Conservation (phyloP, 2,113 vertebrate species). For the Dascyllus trimaculatus region DNA sequence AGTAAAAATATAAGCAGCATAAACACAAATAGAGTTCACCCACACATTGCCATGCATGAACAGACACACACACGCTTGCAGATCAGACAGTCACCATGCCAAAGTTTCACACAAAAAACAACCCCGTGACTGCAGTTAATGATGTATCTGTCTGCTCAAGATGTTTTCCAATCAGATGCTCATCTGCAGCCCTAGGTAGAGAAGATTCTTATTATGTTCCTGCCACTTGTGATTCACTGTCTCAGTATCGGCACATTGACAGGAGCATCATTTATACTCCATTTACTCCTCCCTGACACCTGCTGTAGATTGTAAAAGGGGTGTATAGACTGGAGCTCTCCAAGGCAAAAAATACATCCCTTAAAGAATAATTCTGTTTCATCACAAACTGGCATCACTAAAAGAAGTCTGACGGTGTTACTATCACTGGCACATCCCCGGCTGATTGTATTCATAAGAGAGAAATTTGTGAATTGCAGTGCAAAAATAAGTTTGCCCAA, state of each 20-base stretch:
- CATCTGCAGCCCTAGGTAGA: constrained; percentile 34
- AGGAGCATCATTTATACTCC: constrained; percentile 44
- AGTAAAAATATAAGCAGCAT: background rate
- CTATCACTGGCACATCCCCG: background rate
- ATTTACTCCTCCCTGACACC: constrained; percentile 10
- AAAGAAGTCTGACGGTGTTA: background rate
- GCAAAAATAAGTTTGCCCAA: background rate
- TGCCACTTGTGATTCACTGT: constrained; percentile 40
- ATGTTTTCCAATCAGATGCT: constrained; percentile 41
- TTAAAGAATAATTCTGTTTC: background rate
- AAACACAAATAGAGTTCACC: constrained; percentile 34
- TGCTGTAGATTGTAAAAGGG: background rate
- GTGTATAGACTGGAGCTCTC: background rate
- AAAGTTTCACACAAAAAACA: constrained; percentile 27
- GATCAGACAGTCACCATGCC: constrained; percentile 18
- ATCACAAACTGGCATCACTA: background rate
- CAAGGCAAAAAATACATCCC: background rate
- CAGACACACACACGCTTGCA: constrained; percentile 10
- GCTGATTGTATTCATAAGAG: background rate
- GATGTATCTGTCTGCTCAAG: constrained; percentile 24
- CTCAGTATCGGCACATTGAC: constrained; percentile 30
- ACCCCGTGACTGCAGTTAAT: constrained; percentile 23
- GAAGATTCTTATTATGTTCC: constrained; percentile 34
- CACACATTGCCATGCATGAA: constrained; percentile 23
- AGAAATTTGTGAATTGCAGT: background rate